Conservation (phyloP, 2,888 invertebrate species). For the Rhagonycha lutea region DNA sequence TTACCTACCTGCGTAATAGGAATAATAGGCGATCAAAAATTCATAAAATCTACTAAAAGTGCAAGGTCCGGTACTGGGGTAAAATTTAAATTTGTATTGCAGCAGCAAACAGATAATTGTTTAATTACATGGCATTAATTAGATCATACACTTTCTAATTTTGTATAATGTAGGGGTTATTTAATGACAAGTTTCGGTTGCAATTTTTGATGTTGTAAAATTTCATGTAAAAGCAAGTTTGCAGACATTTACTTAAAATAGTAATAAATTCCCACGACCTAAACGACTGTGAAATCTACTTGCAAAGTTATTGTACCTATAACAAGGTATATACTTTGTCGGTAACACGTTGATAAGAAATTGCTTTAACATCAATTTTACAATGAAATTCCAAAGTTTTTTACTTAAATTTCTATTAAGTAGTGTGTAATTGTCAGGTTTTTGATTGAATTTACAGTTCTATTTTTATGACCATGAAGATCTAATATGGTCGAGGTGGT, state of each 20-base stretch:
- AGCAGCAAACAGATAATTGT: neutral
- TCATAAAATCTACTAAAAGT: neutral
- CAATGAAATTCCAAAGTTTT: neutral
- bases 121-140: neutral
- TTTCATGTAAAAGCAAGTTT: constrained; percentile 1
- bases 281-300: constrained; percentile 1
- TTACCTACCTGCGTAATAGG: neutral
- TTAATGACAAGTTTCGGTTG: neutral
- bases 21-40: neutral
- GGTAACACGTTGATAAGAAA: neutral
- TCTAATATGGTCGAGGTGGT: neutral
- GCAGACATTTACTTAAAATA: neutral
- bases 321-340: neutral
- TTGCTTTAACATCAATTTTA: neutral
- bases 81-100: neutral
- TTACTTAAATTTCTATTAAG: neutral
- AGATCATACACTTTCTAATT: neutral
- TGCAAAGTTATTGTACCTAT: constrained; percentile 1
- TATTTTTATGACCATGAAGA: neutral
- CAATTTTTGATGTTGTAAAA: neutral
- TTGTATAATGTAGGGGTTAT: neutral
- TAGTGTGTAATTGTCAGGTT: neutral
- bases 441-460: neutral
- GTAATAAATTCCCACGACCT: constrained; percentile 3
- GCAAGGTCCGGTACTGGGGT: too few species aligned